Base-by-base conservation (phyloP, 2,797 vertebrate species). In the Eulemur rubriventer region DNA sequence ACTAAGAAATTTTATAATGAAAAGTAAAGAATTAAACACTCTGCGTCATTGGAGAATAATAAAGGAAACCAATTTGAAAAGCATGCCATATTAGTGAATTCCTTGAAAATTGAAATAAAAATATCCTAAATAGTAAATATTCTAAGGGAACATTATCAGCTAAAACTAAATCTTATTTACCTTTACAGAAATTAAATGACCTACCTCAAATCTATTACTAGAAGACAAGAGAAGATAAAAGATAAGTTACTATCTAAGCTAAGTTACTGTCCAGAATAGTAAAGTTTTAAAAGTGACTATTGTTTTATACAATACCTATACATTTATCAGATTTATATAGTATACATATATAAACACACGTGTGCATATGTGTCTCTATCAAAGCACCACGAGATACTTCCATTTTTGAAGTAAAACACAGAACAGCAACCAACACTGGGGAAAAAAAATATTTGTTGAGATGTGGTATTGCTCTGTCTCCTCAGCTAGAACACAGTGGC, bases 401-500 rank as follows among this genome's bases (percentile, higher is more conserved):
- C 28, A 83, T 33, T 16, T 95, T 85, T 79, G 84, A 91, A 92
- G 24, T 18, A 97, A 96, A 96, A 88, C 38, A 94, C 16, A 86
- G 26, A 95, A 87, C 14, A 79, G 33, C 17, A 76, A 43, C 43
- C 17, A 76, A 43, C 38, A 79, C 2, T 73, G 41, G 48, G 52
- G 52, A 41, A 70, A 46, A 82, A 38, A 67, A 70, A 43, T 38
- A 20, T 65, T 65, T 65, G 33, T 35, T 35, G n/a, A 67, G 24
- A 43, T 13, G 4, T 13, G 6, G 69, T 72, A 38, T 72, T 26
- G 35, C 38, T 43, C 69, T 72, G 7, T 43, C 13, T 26, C 69
- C 38, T 13, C 61, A 33, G 61, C 30, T 65, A 65, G 14, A 65
- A 33, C n/a, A 16, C 30, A 65, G 61, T n/a, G 30, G 61, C 30